A percentile compares a stretch with the other conserved stretches of the same genome.
phyloP scores from a whole-genome alignment of 2,797 vertebrate genomes.

The Gobio occitaniae region DNA sequence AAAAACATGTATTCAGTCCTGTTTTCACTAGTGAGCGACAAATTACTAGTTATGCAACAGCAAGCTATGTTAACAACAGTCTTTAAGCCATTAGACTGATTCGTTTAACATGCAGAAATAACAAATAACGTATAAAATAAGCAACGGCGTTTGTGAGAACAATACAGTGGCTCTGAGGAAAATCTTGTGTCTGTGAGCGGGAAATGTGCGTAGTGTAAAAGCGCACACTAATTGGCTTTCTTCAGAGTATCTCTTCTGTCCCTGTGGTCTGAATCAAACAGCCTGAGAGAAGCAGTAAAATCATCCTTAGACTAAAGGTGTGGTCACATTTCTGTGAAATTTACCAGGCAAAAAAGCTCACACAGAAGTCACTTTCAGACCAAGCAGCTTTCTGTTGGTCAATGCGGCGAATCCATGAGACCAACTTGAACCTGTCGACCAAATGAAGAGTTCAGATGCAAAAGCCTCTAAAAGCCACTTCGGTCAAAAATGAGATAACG shows the following conservation, averaged over 20 bases:
- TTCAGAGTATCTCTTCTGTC: slow-evolving; percentile 44
- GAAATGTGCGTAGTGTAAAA: not conserved
- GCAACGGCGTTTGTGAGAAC: not conserved
- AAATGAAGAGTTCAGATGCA: too few relatives aligned
- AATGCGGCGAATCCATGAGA: not conserved
- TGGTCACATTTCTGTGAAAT: not conserved
- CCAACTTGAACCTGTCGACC: not conserved
- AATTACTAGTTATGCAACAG: slow-evolving; percentile 21
- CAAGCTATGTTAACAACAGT: slow-evolving; percentile 22
- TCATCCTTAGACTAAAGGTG: not conserved
- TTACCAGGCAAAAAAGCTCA: not conserved
- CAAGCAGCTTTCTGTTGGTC: not conserved
- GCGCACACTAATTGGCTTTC: slow-evolving; percentile 57
- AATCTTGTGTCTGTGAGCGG: slow-evolving; percentile 8
- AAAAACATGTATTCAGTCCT: slow-evolving; percentile 5
- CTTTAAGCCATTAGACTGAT: slow-evolving; percentile 18
- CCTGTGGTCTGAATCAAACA: slow-evolving; percentile 43
- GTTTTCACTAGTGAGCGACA: not conserved
- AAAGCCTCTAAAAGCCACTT: too few relatives aligned
- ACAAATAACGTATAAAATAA: not conserved
- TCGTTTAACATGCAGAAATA: slow-evolving; percentile 10
- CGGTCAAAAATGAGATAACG: too few relatives aligned
- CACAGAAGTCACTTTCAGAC: not conserved
- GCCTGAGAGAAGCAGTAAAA: slow-evolving; percentile 23
- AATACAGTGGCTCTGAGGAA: not conserved